Base-by-base conservation (phyloP, 2,888 invertebrate species). In the Timema podura region DNA sequence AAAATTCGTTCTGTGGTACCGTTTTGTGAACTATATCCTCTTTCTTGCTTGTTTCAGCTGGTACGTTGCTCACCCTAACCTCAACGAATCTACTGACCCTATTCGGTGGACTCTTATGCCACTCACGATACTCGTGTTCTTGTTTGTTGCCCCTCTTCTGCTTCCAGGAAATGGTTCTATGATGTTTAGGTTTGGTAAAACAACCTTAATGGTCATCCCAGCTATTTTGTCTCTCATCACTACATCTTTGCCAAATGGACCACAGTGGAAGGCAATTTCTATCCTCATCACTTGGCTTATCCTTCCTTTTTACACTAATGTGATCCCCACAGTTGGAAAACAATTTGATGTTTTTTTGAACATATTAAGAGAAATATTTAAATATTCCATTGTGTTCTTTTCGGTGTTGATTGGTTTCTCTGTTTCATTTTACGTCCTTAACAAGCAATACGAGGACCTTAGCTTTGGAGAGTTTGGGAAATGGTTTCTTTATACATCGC, bases 371-470 rank as follows among this genome's bases (percentile, higher is more conserved):
- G 11, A 61, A 7, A 45, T 61, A 6, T 61, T 45, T 13, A 61
- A 61, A 45, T 44, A 30, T 45, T 44, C 13, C 44, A 45, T 61
- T 5, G 61, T 61, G 11, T 61, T 61, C 61, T 45, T 61, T 8
- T 61, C 30, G 44, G 61, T 61, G 11, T 45, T 61, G 61, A 9
- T 61, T 10, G 61, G 61, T 44, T 61, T 61, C 16, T 61, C 61
- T 16, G 11, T 61, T 6, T 30, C 61, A 30, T 61, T 61, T 9
- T 45, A 61, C 44, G n/a, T 6, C 44, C 61, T 61, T 13, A 45
- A 61, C 61, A 45, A 61, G n/a, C 8, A 6, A 16, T 15, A 13
- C n/a, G 57, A 57, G 8, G 57, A 16, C 57, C 44, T 30, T 30
- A 30, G 13, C 13, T 10, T 44, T 8, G n/a, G n/a, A 10, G 44